These are phyloP conservation scores for Perognathus longimembris DNA, from an alignment of 2,113 vertebrate genomes.

Conservation along the genomic window DNA sequence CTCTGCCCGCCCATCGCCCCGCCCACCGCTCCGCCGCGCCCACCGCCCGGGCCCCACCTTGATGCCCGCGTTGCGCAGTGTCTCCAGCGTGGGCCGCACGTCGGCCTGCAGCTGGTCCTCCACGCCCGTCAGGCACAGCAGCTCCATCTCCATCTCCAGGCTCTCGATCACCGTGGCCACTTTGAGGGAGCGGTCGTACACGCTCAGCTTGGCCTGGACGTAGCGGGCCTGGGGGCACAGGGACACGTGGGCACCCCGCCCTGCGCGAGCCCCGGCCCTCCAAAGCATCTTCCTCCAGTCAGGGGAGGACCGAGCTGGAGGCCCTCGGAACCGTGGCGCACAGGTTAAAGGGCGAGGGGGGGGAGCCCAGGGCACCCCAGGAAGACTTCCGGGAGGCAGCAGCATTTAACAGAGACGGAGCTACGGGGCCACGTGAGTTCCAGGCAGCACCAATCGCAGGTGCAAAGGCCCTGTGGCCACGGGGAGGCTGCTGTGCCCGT, in stretches of 20 bases:
- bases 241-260: background rate
- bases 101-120: constrained; percentile 97
- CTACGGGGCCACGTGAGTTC: background rate
- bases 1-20: too few species aligned
- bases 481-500: background rate
- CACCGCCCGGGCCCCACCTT: constrained; percentile 87
- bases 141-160: constrained; percentile 99
- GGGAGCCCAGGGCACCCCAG: background rate
- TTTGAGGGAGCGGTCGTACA: constrained; percentile 97
- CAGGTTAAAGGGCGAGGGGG: too few species aligned
- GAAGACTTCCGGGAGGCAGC: background rate
- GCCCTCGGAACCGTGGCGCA: rapidly evolving
- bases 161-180: constrained; percentile 98
- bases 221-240: constrained; percentile 91
- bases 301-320: background rate
- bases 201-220: constrained; percentile 96
- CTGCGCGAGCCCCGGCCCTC: too few species aligned
- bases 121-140: constrained; percentile 96
- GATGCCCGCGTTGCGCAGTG: constrained; percentile 96
- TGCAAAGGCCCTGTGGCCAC: background rate
- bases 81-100: constrained; percentile 97
- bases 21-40: rapidly evolving
- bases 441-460: background rate
- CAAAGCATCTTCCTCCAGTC: background rate
- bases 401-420: rapidly evolving